Evolutionary conservation across 2,888 invertebrate genomes (phyloP).

Genomic region (Noctua pronuba): DNA sequence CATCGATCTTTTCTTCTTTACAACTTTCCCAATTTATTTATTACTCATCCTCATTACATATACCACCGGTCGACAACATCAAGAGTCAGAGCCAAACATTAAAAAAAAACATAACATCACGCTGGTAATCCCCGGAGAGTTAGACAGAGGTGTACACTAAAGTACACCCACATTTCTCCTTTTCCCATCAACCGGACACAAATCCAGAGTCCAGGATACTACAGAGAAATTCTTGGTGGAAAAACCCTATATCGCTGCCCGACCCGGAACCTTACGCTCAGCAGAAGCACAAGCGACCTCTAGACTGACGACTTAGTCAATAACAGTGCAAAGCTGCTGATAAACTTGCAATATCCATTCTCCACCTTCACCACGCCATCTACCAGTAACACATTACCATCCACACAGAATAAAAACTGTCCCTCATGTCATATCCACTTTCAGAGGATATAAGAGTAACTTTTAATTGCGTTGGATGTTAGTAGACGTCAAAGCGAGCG

Average conservation of each 20-base stretch:
- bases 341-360: slow-evolving; percentile 9
- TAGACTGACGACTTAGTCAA: not conserved
- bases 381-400: not conserved
- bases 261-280: not conserved
- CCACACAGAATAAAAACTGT: slow-evolving; percentile 48
- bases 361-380: not conserved
- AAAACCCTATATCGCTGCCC: not conserved
- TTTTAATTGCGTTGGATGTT: slow-evolving; percentile 70
- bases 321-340: not conserved
- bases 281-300: not conserved
- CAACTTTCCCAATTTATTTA: not conserved
- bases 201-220: not conserved
- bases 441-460: slow-evolving; percentile 58
- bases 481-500: slow-evolving; percentile 60
- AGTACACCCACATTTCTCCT: not conserved
- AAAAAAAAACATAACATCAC: not conserved
- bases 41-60: not conserved
- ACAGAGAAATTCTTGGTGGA: not conserved
- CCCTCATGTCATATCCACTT: slow-evolving; percentile 54
- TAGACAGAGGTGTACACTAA: not conserved
- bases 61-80: not conserved
- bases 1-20: not conserved
- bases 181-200: not conserved
- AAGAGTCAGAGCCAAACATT: no score
- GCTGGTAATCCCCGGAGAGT: not conserved